phyloP scores from a whole-genome alignment of 2,113 vertebrate species.

The Pontoporia blainvillei region DNA sequence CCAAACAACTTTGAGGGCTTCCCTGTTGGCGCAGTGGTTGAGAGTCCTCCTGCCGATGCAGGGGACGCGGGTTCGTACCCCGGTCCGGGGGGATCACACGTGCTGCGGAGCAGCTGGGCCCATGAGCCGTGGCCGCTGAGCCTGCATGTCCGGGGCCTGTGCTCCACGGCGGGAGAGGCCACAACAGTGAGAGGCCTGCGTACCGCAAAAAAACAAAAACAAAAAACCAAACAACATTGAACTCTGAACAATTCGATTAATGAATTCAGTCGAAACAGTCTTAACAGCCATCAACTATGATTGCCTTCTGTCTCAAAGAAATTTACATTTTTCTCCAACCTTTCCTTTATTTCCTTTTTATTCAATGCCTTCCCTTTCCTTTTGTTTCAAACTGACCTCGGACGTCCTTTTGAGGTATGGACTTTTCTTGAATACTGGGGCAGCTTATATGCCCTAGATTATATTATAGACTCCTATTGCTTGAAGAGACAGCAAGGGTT shows the following conservation, averaged over 20 bases:
- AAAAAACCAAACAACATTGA: neutral
- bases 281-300: neutral
- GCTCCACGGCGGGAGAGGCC: too few relatives aligned
- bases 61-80: too few relatives aligned
- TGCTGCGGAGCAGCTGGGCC: too few relatives aligned
- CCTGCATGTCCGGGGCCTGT: too few relatives aligned
- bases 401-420: neutral
- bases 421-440: neutral
- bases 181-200: too few relatives aligned
- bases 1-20: neutral
- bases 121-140: too few relatives aligned
- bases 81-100: rapidly evolving
- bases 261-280: neutral
- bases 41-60: too few relatives aligned
- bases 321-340: neutral
- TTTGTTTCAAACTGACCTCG: neutral
- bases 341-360: conserved; percentile 5
- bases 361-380: neutral
- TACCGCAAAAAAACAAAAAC: too few relatives aligned
- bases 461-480: neutral
- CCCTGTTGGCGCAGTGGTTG: too few relatives aligned
- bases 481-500: neutral
- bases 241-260: conserved; percentile 39
- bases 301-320: conserved; percentile 13
- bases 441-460: neutral